These are phyloP conservation scores for Psittacula derbiana DNA, from an alignment of 2,797 vertebrate genomes.

Conservation along the genomic window DNA sequence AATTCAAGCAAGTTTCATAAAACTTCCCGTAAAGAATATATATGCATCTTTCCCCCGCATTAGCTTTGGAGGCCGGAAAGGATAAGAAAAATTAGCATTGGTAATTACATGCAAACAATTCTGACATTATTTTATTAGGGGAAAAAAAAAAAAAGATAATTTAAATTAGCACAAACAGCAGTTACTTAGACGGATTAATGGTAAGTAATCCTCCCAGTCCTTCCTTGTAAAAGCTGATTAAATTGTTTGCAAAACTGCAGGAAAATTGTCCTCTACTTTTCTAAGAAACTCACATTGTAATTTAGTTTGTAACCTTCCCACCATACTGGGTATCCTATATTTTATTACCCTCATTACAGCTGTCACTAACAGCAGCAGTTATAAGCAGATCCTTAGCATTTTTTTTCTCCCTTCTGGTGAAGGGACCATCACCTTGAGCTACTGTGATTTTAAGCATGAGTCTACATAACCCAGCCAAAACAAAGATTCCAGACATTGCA, in stretches of 20 bases:
- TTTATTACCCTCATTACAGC: neutral
- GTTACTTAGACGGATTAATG: slow-evolving; percentile 35
- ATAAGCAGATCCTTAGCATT: neutral
- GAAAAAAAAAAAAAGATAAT: slow-evolving; percentile 24
- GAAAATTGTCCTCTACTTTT: slow-evolving; percentile 40
- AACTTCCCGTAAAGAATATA: neutral
- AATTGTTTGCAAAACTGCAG: slow-evolving; percentile 21
- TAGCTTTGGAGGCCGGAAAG: neutral
- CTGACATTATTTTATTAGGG: slow-evolving; percentile 64
- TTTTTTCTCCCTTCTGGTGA: neutral
- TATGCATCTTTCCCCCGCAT: neutral
- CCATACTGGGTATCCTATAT: neutral
- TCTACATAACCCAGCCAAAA: neutral
- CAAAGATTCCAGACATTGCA: neutral
- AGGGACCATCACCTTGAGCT: neutral
- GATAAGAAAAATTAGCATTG: slow-evolving; percentile 63
- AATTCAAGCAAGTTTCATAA: neutral
- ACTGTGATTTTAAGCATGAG: neutral
- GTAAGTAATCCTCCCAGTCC: slow-evolving; percentile 37
- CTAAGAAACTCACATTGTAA: neutral
- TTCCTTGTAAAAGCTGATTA: slow-evolving; percentile 10
- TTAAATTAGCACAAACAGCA: slow-evolving; percentile 60
- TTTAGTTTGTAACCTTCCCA: neutral
- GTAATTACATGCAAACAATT: slow-evolving; percentile 58
- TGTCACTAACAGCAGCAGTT: neutral